Evolutionary conservation across 2,888 invertebrate genomes (phyloP).

Genomic region (Ferrisia virgata): DNA sequence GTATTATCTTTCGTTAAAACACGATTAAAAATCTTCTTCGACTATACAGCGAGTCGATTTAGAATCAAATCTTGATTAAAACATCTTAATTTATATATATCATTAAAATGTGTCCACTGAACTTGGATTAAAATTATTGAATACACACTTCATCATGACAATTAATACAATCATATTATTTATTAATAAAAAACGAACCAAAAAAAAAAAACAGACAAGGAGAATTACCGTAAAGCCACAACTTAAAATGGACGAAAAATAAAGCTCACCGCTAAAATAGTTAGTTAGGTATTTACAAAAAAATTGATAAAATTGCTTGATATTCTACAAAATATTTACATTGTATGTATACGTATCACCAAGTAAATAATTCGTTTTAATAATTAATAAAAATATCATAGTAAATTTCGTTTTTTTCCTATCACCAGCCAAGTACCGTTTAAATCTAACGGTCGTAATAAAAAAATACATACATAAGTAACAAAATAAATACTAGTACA

Average conservation of each 20-base stretch:
- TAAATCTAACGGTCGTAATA: background rate
- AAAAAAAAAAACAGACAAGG: background rate
- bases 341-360: background rate
- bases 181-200: too few relatives aligned
- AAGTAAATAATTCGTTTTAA: background rate
- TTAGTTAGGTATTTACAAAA: background rate
- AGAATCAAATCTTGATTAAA: background rate
- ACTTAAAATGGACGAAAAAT: background rate
- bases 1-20: background rate
- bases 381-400: background rate
- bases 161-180: too few relatives aligned
- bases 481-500: background rate
- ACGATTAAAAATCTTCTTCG: background rate
- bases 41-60: background rate
- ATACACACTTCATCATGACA: too few relatives aligned
- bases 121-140: background rate
- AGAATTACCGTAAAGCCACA: background rate
- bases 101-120: background rate
- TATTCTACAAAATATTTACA: background rate
- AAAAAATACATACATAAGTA: background rate
- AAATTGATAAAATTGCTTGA: background rate
- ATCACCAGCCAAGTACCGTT: background rate
- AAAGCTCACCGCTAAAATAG: background rate
- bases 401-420: background rate
- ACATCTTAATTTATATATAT: background rate